These are phyloP conservation scores for Lepilemur septentrionalis DNA, from an alignment of 2,797 vertebrate species.

Conservation along the genomic window DNA sequence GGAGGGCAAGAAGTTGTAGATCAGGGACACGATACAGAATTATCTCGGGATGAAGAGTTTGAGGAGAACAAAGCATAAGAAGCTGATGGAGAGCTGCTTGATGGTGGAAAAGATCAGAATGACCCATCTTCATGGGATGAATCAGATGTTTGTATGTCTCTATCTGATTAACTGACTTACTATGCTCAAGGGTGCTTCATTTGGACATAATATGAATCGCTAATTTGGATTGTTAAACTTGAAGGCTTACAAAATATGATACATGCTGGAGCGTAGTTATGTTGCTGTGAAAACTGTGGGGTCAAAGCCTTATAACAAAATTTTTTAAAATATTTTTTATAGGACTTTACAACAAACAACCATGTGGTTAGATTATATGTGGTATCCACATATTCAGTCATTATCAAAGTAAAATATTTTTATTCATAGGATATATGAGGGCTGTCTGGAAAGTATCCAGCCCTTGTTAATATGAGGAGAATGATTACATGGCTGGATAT, in stretches of 20 bases:
- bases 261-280: constrained; percentile 88
- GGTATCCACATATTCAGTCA: constrained; percentile 89
- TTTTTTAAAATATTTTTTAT: constrained; percentile 88
- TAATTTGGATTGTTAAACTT: constrained; percentile 82
- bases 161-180: constrained; percentile 88
- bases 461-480: too few species aligned
- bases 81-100: constrained; percentile 93
- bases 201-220: constrained; percentile 81
- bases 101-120: constrained; percentile 88
- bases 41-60: constrained; percentile 93
- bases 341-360: constrained; percentile 90
- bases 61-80: constrained; percentile 92
- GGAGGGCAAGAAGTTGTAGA: constrained; percentile 94
- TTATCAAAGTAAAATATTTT: constrained; percentile 90
- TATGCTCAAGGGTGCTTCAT: constrained; percentile 90
- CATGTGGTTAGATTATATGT: constrained; percentile 87
- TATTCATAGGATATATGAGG: constrained; percentile 87
- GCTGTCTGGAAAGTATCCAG: too few species aligned
- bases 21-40: constrained; percentile 94
- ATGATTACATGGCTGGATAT: too few species aligned
- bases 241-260: constrained; percentile 89
- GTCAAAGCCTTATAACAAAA: constrained; percentile 91
- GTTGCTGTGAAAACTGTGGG: constrained; percentile 90
- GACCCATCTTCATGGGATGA: constrained; percentile 92
- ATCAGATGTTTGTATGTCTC: constrained; percentile 92